A percentile compares a stretch with the other conserved stretches of the same genome.
Evolutionary conservation across 2,113 vertebrate genomes (phyloP).

Genomic region (Trematocara zebra): DNA sequence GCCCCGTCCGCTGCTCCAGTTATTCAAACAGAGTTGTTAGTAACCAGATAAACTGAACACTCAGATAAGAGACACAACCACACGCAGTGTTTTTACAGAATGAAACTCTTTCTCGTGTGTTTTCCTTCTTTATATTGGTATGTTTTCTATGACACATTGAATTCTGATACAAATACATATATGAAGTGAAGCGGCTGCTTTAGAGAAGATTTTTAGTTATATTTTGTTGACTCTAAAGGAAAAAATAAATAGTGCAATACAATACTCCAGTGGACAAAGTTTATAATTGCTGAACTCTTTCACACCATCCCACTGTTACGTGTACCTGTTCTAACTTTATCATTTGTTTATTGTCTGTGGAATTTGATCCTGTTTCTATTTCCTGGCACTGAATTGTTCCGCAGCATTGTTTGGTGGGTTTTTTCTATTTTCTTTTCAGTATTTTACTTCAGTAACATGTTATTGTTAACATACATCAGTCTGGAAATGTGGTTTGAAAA

Average conservation of each 20-base stretch:
- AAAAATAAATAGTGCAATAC: background rate
- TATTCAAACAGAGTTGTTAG: background rate
- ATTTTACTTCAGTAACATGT: background rate
- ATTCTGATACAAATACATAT: background rate
- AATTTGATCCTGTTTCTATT: background rate
- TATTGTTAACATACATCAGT: background rate
- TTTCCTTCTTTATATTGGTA: background rate
- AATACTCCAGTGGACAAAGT: background rate
- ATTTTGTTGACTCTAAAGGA: background rate
- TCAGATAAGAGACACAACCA: background rate
- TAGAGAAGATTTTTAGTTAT: background rate
- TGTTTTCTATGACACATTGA: background rate
- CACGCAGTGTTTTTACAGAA: background rate
- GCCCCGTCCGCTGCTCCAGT: background rate
- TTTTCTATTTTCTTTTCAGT: background rate
- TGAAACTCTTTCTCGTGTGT: background rate
- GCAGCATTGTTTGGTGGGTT: background rate
- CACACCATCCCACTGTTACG: background rate
- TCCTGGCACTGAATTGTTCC: background rate
- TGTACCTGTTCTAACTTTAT: background rate
- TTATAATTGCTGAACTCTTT: background rate
- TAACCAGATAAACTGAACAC: background rate
- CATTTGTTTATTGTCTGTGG: background rate
- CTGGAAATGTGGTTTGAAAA: background rate
- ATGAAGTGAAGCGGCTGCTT: background rate